phyloP scores from a whole-genome alignment of 2,888 invertebrate genomes.

The Cotesia congregata region DNA sequence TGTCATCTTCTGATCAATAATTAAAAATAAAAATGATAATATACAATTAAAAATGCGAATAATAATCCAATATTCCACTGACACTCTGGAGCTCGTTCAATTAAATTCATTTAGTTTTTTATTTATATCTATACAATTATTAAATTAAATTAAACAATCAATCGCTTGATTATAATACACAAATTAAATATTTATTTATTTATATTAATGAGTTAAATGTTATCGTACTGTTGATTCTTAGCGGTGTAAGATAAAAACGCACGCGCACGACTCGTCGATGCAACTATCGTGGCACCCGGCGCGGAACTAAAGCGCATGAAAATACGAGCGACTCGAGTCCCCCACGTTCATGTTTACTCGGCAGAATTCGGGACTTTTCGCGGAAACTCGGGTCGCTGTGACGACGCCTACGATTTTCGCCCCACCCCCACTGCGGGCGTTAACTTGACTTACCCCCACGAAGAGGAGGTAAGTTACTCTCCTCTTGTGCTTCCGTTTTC shows the following conservation, averaged over 20 bases:
- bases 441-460: constrained; percentile 52
- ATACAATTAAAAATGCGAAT: background rate
- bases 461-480: constrained; percentile 11
- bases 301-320: constrained; percentile 69
- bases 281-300: constrained; percentile 69
- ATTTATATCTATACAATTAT: background rate
- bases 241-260: constrained; percentile 40
- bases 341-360: constrained; percentile 57
- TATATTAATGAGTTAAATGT: background rate
- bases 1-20: too few species aligned
- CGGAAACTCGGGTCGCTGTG: constrained; percentile 44
- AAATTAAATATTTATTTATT: too few species aligned
- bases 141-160: too few species aligned
- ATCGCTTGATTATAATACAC: too few species aligned
- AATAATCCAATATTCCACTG: constrained; percentile 23
- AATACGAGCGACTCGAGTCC: constrained; percentile 60
- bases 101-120: constrained; percentile 6
- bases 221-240: background rate
- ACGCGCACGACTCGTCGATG: constrained; percentile 63
- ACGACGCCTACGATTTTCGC: constrained; percentile 57
- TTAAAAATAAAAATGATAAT: background rate
- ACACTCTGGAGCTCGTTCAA: constrained; percentile 31
- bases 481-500: constrained; percentile 20
- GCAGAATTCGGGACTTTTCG: constrained; percentile 51
- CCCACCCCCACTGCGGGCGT: constrained; percentile 66